Conservation (phyloP, 1,140 invertebrate genomes). For the Tribolium castaneum region DNA sequence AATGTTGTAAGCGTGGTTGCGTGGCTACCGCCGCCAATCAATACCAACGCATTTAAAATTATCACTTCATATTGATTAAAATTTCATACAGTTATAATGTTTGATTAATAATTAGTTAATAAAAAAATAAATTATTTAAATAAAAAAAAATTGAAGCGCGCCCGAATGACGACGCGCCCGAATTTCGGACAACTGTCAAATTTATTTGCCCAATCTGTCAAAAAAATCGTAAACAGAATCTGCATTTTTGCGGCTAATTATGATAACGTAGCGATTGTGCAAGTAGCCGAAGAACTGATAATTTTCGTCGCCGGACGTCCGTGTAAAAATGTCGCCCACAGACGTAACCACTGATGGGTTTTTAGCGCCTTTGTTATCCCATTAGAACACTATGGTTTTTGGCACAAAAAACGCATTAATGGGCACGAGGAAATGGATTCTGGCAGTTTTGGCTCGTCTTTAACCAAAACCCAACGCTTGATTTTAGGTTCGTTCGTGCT, state of each 20-base stretch:
- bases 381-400: slow-evolving; percentile 1
- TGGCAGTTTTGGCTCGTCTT: slow-evolving; percentile 62
- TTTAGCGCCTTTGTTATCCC: neutral
- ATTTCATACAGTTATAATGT: neutral
- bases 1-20: slow-evolving; percentile 42
- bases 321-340: neutral
- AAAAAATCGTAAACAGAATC: neutral
- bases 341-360: neutral
- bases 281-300: neutral
- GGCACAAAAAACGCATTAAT: neutral
- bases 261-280: slow-evolving; percentile 23
- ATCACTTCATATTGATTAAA: neutral
- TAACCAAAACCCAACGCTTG: slow-evolving; percentile 79
- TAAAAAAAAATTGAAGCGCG: too few species aligned
- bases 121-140: too few species aligned
- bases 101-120: too few species aligned
- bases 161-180: too few species aligned
- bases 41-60: neutral
- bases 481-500: slow-evolving; percentile 81
- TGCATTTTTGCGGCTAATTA: slow-evolving; percentile 15
- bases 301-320: neutral
- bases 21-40: neutral
- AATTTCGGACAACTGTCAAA: neutral
- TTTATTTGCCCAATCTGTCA: neutral
- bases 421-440: slow-evolving; percentile 43